These are phyloP conservation scores for Abrostola tripartita DNA, from an alignment of 2,888 invertebrate genomes.

Conservation along the genomic window DNA sequence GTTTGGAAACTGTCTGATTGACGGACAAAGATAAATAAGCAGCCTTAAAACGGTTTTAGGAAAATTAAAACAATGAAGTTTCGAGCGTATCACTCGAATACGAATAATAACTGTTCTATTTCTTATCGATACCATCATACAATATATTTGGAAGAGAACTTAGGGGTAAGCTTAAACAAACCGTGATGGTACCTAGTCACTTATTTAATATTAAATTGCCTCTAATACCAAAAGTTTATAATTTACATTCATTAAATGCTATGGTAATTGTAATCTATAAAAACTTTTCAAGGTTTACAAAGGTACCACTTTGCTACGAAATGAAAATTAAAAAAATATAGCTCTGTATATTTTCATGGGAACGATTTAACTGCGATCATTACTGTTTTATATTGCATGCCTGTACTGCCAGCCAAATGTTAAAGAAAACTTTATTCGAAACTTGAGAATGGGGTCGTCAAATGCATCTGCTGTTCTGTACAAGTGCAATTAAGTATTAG, in stretches of 20 bases:
- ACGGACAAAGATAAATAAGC: too few relatives aligned
- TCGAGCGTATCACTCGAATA: conserved; percentile 14
- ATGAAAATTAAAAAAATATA: too few relatives aligned
- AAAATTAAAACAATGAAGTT: neutral
- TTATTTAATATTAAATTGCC: neutral
- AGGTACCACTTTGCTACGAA: too few relatives aligned
- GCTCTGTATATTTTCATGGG: too few relatives aligned
- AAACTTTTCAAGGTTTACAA: too few relatives aligned
- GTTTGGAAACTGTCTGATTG: too few relatives aligned
- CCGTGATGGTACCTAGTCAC: neutral
- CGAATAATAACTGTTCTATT: conserved; percentile 17
- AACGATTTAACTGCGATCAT: neutral
- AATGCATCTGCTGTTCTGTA: conserved; percentile 45
- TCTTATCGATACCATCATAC: conserved; percentile 19
- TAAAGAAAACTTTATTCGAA: conserved; percentile 31
- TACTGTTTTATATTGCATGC: conserved; percentile 1
- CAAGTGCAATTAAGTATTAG: conserved; percentile 37
- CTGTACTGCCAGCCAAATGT: conserved; percentile 9
- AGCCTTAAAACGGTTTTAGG: neutral
- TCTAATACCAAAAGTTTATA: neutral
- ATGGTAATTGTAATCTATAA: too few relatives aligned
- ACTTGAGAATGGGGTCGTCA: conserved; percentile 41
- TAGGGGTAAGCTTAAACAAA: conserved; percentile 24
- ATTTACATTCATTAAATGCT: too few relatives aligned
- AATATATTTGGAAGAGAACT: conserved; percentile 23